A percentile compares a stretch with the other conserved stretches of the same genome.
phyloP scores from a whole-genome alignment of 2,888 invertebrate genomes.

The Chesias legatella region DNA sequence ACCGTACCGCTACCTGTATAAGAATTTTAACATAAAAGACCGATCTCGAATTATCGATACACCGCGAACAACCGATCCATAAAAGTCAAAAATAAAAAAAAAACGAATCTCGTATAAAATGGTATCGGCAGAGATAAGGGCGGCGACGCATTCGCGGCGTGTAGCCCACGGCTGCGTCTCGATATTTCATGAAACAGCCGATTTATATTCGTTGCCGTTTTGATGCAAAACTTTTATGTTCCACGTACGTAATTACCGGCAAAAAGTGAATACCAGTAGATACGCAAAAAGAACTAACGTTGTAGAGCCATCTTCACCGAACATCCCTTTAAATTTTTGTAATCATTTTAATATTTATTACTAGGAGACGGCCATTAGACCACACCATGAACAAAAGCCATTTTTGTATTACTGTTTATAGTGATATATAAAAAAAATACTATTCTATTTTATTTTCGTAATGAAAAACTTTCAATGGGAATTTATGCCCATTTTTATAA shows the following conservation, averaged over 20 bases:
- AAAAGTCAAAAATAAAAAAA: slow-evolving; percentile 75
- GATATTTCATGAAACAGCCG: slow-evolving; percentile 76
- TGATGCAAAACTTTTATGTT: slow-evolving; percentile 69
- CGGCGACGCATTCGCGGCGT: slow-evolving; percentile 60
- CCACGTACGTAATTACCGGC: slow-evolving; percentile 67
- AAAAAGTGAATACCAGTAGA: slow-evolving; percentile 51
- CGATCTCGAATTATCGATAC: slow-evolving; percentile 73
- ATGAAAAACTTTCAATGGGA: too few relatives aligned
- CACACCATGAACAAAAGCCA: too few relatives aligned
- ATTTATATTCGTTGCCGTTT: slow-evolving; percentile 71
- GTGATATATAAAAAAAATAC: too few relatives aligned
- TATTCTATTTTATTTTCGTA: too few relatives aligned
- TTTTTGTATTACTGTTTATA: too few relatives aligned
- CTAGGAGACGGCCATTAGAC: too few relatives aligned
- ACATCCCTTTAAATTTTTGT: not conserved
- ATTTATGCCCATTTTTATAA: too few relatives aligned
- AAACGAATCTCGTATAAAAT: slow-evolving; percentile 74
- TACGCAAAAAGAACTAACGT: slow-evolving; percentile 12
- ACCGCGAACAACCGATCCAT: slow-evolving; percentile 73
- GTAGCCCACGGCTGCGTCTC: slow-evolving; percentile 72
- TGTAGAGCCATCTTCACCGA: slow-evolving; percentile 1
- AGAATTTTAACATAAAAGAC: slow-evolving; percentile 57
- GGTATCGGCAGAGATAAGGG: slow-evolving; percentile 72
- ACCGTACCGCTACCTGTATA: slow-evolving; percentile 41
- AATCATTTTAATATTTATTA: too few relatives aligned